Percentiles rank a stretch among this genome's conserved stretches.
Conservation (phyloP, 2,888 invertebrate species). For the Stratiomys singularior region DNA sequence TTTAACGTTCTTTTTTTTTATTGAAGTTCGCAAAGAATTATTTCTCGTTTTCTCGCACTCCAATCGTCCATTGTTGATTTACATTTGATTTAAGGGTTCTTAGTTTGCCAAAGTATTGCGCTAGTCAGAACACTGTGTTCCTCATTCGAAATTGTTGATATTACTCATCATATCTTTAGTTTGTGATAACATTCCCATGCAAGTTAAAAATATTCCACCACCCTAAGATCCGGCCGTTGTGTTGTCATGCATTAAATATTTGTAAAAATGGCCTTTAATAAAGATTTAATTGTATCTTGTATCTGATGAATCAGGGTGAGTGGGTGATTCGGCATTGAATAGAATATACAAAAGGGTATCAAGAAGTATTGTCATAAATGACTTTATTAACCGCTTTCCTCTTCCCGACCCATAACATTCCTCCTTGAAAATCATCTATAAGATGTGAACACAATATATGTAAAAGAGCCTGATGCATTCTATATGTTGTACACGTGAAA, state of each 20-base stretch:
- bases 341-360: neutral
- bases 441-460: slow-evolving; percentile 17
- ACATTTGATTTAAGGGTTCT: too few species aligned
- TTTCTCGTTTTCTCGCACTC: neutral
- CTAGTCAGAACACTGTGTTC: too few species aligned
- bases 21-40: neutral
- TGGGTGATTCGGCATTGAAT: neutral
- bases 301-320: too few species aligned
- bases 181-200: neutral
- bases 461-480: slow-evolving; percentile 41
- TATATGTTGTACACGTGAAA: slow-evolving; percentile 46
- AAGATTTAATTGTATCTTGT: too few species aligned
- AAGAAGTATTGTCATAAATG: neutral
- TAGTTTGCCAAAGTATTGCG: too few species aligned
- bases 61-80: too few species aligned
- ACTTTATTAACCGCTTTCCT: neutral
- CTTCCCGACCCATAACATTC: slow-evolving; percentile 23
- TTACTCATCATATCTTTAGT: neutral
- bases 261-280: too few species aligned
- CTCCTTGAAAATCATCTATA: slow-evolving; percentile 27
- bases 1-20: neutral
- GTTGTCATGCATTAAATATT: too few species aligned
- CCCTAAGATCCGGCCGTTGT: too few species aligned
- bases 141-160: slow-evolving; percentile 1
- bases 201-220: too few species aligned